Base-by-base conservation (phyloP, 2,888 invertebrate genomes). In the Temnothorax ravouxi region DNA sequence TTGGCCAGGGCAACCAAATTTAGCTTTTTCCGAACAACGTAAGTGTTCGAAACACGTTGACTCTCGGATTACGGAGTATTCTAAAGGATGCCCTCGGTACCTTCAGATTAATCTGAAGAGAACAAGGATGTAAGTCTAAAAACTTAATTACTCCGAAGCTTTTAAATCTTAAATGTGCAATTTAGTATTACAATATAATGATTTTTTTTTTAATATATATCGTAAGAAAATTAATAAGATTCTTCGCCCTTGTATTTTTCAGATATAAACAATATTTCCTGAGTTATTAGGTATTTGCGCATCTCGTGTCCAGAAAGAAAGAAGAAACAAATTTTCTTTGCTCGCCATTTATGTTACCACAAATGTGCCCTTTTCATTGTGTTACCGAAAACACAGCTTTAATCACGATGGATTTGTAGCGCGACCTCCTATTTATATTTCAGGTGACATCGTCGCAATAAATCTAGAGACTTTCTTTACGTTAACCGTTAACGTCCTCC, bases 401-500 rank as follows among this genome's bases (percentile, higher is more conserved):
- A 72, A 72, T 59, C 44, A 47, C 6, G 41, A 38, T 34, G 34
- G 41, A 59, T n/a, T 47, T 5, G 25, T 25, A n/a, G 13, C 2
- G 59, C n/a, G 34, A 62, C 15, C 15, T 76, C 6, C 5, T 47
- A 29, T 67, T 56, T 47, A 21, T 47, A 56, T 52, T 72, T n/a
- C 72, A 59, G 56, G 18, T n/a, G 47, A 61, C 54, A 21, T 59
- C 41, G 41, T 18, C 44, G 29, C 72, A 47, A 61, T 38, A 75
- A 81, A 62, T 38, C 61, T 61, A 29, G 38, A 75, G 29, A 81
- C 25, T 59, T 72, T 61, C 34, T 44, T 56, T 52, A 25, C 41
- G 44, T 56, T 67, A 79, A 79, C 9, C 41, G 44, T 56, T 67
- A 79, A 79, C 13, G 41, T 79, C 15, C 38, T 62, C 34, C 21